A percentile compares a stretch with the other conserved stretches of the same genome.
phyloP scores from a whole-genome alignment of 92 coral and sea anemone species.

The Epizoanthus stellaris region DNA sequence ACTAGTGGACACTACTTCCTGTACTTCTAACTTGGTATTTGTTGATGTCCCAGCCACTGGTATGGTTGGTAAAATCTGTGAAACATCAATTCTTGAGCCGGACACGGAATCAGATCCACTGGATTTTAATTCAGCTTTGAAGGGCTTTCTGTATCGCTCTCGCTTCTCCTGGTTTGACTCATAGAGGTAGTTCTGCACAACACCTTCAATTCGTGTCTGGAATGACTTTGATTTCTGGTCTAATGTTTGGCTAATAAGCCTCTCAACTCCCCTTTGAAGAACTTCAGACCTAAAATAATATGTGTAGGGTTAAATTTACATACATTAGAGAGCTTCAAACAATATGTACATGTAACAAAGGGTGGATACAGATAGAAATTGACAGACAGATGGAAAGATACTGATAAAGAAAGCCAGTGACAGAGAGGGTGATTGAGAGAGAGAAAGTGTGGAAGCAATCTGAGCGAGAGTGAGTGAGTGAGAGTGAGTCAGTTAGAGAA shows the following conservation, averaged over 20 bases:
- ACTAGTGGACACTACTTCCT: neutral
- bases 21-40: neutral
- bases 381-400: too few relatives aligned
- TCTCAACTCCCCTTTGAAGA: slow-evolving; percentile 85
- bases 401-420: too few relatives aligned
- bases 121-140: slow-evolving; percentile 40
- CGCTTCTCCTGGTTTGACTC: slow-evolving; percentile 64
- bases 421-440: too few relatives aligned
- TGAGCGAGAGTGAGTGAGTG: too few relatives aligned
- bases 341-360: neutral
- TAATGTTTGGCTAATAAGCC: slow-evolving; percentile 85
- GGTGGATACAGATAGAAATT: too few relatives aligned
- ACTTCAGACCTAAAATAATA: slow-evolving; percentile 81
- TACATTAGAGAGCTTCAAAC: neutral
- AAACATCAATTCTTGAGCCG: slow-evolving; percentile 35
- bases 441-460: too few relatives aligned
- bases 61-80: slow-evolving; percentile 56
- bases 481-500: too few relatives aligned
- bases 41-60: neutral
- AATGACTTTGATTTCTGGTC: slow-evolving; percentile 82
- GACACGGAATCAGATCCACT: slow-evolving; percentile 32
- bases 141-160: slow-evolving; percentile 35
- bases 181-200: slow-evolving; percentile 89
- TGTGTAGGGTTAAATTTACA: neutral
- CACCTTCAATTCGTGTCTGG: slow-evolving; percentile 88